Conservation (phyloP, 2,888 invertebrate genomes). For the Lepidochrysops patricia region DNA sequence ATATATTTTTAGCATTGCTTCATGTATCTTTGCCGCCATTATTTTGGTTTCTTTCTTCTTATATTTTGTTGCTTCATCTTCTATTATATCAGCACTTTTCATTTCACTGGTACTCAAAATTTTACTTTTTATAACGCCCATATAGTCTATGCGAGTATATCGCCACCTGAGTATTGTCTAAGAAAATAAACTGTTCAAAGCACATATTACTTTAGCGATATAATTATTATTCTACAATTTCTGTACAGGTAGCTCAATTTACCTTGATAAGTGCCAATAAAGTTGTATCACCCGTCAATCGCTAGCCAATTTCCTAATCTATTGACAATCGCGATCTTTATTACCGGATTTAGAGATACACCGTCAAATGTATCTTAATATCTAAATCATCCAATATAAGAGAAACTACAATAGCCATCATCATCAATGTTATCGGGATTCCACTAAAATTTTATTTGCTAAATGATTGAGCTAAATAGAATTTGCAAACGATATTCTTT, state of each 20-base stretch:
- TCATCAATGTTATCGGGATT: too few relatives aligned
- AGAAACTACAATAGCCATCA: not conserved
- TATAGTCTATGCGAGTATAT: too few relatives aligned
- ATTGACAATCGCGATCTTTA: slow-evolving; percentile 7
- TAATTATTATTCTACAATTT: not conserved
- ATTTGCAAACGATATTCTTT: too few relatives aligned
- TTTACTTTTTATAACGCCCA: too few relatives aligned
- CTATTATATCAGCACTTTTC: too few relatives aligned
- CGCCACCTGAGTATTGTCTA: not conserved
- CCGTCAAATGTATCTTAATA: not conserved
- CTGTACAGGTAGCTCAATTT: not conserved
- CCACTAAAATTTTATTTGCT: too few relatives aligned
- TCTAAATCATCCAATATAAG: not conserved
- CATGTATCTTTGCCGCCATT: too few relatives aligned
- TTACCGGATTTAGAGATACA: not conserved
- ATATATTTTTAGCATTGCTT: too few relatives aligned
- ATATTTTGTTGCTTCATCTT: too few relatives aligned
- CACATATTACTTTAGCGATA: not conserved
- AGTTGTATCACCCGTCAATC: slow-evolving; percentile 5
- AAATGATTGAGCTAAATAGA: too few relatives aligned
- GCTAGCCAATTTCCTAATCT: not conserved
- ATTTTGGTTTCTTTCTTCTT: too few relatives aligned
- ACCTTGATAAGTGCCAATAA: slow-evolving; percentile 7
- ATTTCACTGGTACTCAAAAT: too few relatives aligned
- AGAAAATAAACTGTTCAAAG: not conserved